Conservation (phyloP, 2,888 invertebrate species). For the Tetrapedia diversipes region DNA sequence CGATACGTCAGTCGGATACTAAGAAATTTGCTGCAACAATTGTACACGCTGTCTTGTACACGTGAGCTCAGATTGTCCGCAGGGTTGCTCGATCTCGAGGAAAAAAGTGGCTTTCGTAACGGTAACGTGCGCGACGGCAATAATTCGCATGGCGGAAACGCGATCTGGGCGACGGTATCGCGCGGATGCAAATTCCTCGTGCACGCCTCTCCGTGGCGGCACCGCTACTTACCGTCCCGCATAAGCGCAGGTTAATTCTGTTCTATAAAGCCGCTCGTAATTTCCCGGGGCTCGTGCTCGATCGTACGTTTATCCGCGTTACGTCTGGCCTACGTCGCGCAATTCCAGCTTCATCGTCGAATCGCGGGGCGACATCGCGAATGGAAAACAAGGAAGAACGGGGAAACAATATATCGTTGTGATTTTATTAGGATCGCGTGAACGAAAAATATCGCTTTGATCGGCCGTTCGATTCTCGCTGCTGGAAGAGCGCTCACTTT, state of each 20-base stretch:
- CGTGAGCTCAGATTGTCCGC: slow-evolving; percentile 5
- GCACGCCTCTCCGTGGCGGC: slow-evolving; percentile 19
- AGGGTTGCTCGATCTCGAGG: slow-evolving; percentile 5
- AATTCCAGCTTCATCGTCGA: neutral
- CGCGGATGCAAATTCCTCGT: slow-evolving; percentile 61
- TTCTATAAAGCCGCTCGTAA: slow-evolving; percentile 44
- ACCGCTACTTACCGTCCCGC: slow-evolving; percentile 16
- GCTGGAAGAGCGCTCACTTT: no score
- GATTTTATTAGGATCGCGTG: slow-evolving; percentile 11
- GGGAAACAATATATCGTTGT: neutral
- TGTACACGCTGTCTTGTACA: no score
- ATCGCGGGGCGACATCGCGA: neutral
- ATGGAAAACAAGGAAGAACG: no score
- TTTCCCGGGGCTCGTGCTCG: slow-evolving; percentile 8
- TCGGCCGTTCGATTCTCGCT: neutral
- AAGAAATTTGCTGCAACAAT: no score
- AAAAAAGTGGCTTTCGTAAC: slow-evolving; percentile 19
- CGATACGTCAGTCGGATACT: no score
- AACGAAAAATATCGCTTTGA: slow-evolving; percentile 1
- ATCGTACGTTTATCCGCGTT: slow-evolving; percentile 11
- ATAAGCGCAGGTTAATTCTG: slow-evolving; percentile 18
- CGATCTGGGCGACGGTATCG: slow-evolving; percentile 50
- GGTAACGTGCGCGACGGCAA: slow-evolving; percentile 48
- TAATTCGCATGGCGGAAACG: slow-evolving; percentile 44
- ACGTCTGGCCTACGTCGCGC: neutral